Base-by-base conservation (phyloP, 2,888 invertebrate species). In the Plemyria rubiginata region DNA sequence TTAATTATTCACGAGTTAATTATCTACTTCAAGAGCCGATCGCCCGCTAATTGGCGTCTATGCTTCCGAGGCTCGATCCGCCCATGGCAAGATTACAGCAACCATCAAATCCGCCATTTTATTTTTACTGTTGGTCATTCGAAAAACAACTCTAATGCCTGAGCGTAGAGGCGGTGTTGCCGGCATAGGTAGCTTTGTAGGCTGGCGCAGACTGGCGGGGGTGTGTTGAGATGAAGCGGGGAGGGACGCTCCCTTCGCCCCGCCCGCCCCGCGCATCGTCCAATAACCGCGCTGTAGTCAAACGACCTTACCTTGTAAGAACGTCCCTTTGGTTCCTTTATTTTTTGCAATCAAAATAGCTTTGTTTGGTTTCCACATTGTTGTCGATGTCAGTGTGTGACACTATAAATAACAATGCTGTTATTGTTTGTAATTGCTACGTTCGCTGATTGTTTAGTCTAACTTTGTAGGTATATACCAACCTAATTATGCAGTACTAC, bases 21-120 rank as follows among this genome's bases (percentile, higher is more conserved):
- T 88, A 84, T 55, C 50, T 51, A 60, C 54, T 60, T 55, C 82
- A 62, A 76, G 81, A 80, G 83, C 80, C 83, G 84, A 87, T 88
- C 84, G 77, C 72, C 79, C 62, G 82, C 85, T 92, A 92, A 92
- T 92, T 92, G 92, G 88, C 86, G 86, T 90, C 88, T 84, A 79
- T 84, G 82, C 82, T 82, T 83, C 81, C 78, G 79, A 85, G 81
- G 74, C 81, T 80, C 84, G 90, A 84, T 90, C 90, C 92, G 92
- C 92, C 92, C 91, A 92, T 92, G 90, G 88, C 86, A 80, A 84
- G 85, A 88, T 89, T 88, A 88, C 81, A 81, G 85, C 88, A 81
- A 85, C 88, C 88, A 88, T 88, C 84, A 79, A 78, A 75, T 69
- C 74, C 74, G 71, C 88, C 82, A 89, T 74, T 67, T 73, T 77